A percentile compares a stretch with the other conserved stretches of the same genome.
These are phyloP conservation scores for Anaspis maculata DNA, from an alignment of 2,888 invertebrate species.

Conservation along the genomic window DNA sequence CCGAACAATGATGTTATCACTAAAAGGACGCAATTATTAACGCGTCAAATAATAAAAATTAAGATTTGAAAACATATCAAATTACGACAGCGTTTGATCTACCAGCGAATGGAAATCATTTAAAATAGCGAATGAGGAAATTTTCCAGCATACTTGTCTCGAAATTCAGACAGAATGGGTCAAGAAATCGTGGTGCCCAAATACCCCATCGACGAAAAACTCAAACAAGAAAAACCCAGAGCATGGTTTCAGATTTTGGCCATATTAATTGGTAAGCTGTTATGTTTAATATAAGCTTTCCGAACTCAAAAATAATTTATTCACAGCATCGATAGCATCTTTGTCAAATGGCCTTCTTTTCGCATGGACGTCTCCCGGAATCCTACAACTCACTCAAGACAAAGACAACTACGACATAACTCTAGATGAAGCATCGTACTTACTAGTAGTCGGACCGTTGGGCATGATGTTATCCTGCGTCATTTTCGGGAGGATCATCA, in stretches of 20 bases:
- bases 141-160: too few relatives aligned
- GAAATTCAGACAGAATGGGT: too few relatives aligned
- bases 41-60: too few relatives aligned
- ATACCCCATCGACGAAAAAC: too few relatives aligned
- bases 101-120: too few relatives aligned
- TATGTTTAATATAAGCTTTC: background rate
- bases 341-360: constrained; percentile 21
- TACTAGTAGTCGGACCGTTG: constrained; percentile 28
- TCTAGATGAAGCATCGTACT: constrained; percentile 30
- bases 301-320: background rate
- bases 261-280: background rate
- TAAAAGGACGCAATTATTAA: too few relatives aligned
- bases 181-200: too few relatives aligned
- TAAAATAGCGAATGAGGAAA: too few relatives aligned
- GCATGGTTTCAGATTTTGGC: constrained; percentile 3
- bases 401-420: constrained; percentile 25
- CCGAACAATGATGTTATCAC: too few relatives aligned
- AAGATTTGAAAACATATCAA: too few relatives aligned
- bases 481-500: constrained; percentile 11
- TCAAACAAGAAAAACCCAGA: too few relatives aligned
- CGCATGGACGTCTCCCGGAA: constrained; percentile 32
- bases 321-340: constrained; percentile 8
- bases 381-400: constrained; percentile 26
- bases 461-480: constrained; percentile 4
- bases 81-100: too few relatives aligned